phyloP scores from a whole-genome alignment of 2,888 invertebrate genomes.

The Lomographa bimaculata region DNA sequence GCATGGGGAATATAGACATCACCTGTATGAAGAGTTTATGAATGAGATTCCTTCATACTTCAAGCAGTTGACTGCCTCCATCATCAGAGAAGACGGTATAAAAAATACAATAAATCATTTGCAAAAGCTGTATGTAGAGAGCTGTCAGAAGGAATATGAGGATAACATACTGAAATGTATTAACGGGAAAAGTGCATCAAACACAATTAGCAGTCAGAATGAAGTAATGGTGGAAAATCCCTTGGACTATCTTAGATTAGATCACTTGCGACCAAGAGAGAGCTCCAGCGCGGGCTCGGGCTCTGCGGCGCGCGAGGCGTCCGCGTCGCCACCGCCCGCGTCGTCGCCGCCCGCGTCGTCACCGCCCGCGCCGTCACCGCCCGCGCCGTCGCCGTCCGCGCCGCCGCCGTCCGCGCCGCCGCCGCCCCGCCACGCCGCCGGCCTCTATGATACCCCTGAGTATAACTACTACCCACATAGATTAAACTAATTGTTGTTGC shows the following conservation, averaged over 20 bases:
- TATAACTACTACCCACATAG: constrained; percentile 65
- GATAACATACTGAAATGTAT: constrained; percentile 35
- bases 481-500: constrained; percentile 36
- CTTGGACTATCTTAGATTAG: constrained; percentile 45
- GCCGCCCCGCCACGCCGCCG: too few relatives aligned
- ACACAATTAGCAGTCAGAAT: constrained; percentile 4
- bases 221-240: constrained; percentile 44
- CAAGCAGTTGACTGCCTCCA: constrained; percentile 36
- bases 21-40: constrained; percentile 56
- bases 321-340: not conserved
- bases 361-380: not conserved
- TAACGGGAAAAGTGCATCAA: constrained; percentile 21
- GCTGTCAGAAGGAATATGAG: constrained; percentile 36
- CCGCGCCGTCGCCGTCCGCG: not conserved
- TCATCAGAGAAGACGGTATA: constrained; percentile 46
- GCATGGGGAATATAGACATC: constrained; percentile 34
- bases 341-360: not conserved
- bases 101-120: constrained; percentile 42
- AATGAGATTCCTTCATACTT: constrained; percentile 50
- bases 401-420: not conserved
- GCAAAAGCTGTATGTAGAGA: constrained; percentile 43
- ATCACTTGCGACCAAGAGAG: not conserved
- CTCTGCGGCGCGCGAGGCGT: not conserved
- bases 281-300: not conserved
- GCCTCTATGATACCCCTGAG: constrained; percentile 54